These are phyloP conservation scores for Ascaphus truei DNA, from an alignment of 2,113 vertebrate species.

Conservation along the genomic window DNA sequence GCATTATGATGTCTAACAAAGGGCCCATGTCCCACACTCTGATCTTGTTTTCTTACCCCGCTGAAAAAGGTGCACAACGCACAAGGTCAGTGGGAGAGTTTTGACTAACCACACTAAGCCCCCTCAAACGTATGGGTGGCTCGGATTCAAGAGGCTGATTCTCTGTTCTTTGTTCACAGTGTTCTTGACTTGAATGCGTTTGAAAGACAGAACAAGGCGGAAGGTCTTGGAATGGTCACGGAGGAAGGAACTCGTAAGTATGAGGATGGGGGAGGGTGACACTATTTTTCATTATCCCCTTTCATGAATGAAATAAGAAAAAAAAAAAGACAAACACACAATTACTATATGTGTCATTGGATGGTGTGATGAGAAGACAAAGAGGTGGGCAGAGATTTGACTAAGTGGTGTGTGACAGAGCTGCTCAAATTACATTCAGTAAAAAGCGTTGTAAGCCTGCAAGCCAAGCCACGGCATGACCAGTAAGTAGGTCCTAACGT, in stretches of 20 bases:
- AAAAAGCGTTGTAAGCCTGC: no score
- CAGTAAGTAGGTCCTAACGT: no score
- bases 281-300: no score
- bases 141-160: not conserved
- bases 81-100: not conserved
- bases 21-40: not conserved
- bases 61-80: not conserved
- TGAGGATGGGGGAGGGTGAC: not conserved
- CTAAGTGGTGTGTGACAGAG: no score
- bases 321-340: no score
- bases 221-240: constrained; percentile 97
- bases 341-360: no score
- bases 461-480: no score
- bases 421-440: no score
- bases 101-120: not conserved
- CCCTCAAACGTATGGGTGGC: not conserved
- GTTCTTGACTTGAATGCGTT: constrained; percentile 97
- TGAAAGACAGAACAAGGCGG: constrained; percentile 98
- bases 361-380: no score
- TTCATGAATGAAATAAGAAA: not conserved
- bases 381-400: no score
- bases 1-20: not conserved
- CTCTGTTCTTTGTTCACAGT: constrained; percentile 57
- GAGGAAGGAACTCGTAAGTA: constrained; percentile 98
- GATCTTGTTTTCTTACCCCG: not conserved